phyloP scores from a whole-genome alignment of 2,888 invertebrate genomes.

The Hirudinaria manillensis region DNA sequence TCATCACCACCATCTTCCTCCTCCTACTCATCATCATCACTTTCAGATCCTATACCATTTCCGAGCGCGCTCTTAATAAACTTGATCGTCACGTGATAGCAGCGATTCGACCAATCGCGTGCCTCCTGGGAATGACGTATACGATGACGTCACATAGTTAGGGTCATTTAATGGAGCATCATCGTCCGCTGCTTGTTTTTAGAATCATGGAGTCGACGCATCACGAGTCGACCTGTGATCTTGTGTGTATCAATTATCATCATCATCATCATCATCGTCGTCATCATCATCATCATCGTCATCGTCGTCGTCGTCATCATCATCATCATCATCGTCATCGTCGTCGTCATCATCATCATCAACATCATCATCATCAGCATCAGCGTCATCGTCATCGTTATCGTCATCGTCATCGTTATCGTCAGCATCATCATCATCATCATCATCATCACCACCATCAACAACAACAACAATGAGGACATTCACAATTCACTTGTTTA shows the following conservation, averaged over 20 bases:
- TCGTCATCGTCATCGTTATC: constrained; percentile 32
- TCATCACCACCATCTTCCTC: constrained; percentile 14
- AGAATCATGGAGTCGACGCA: neutral
- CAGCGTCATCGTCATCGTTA: constrained; percentile 33
- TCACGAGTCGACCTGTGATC: neutral
- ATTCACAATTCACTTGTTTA: no score
- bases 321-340: constrained; percentile 31
- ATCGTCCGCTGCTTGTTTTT: neutral
- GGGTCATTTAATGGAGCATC: constrained; percentile 4
- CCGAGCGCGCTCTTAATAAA: constrained; percentile 10
- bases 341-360: constrained; percentile 31
- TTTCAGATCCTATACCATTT: neutral
- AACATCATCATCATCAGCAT: constrained; percentile 32
- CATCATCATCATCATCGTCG: constrained; percentile 8
- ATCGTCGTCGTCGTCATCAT: constrained; percentile 23
- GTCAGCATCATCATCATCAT: constrained; percentile 33
- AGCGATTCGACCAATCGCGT: constrained; percentile 13
- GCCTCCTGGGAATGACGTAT: constrained; percentile 7
- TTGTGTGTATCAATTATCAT: neutral
- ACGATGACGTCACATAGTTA: constrained; percentile 8
- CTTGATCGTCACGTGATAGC: constrained; percentile 18
- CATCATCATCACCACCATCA: constrained; percentile 34
- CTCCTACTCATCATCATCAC: constrained; percentile 15
- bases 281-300: constrained; percentile 14
- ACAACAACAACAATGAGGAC: constrained; percentile 27